Evolutionary conservation across 2,797 vertebrate species (phyloP).

Genomic region (Mionectes olivaceus): DNA sequence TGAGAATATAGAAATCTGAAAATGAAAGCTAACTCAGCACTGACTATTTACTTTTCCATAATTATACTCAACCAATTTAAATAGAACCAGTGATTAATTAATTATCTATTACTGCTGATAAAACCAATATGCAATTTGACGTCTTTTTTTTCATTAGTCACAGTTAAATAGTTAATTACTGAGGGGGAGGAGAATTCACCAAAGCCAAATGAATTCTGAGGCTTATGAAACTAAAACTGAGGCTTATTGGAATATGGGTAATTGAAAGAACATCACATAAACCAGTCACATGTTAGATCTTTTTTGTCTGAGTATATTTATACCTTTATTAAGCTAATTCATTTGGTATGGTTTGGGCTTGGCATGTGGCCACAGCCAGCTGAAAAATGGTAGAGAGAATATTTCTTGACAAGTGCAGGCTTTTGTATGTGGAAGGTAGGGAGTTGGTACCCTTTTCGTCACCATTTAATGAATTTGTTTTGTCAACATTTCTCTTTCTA

Average conservation of each 20-base stretch:
- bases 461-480: background rate
- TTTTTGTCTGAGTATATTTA: background rate
- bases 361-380: background rate
- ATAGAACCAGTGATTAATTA: background rate
- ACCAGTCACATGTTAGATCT: background rate
- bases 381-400: background rate
- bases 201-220: background rate
- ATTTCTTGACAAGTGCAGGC: background rate
- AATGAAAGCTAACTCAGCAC: background rate
- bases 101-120: slow-evolving; percentile 14
- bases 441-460: background rate
- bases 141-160: slow-evolving; percentile 36
- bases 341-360: background rate
- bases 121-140: background rate
- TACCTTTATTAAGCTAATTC: background rate
- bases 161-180: slow-evolving; percentile 14
- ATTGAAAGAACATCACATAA: background rate
- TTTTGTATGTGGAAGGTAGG: background rate
- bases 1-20: background rate
- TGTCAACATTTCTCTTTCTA: background rate
- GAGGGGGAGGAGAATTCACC: background rate
- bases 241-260: background rate
- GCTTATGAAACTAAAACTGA: slow-evolving; percentile 19
- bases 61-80: background rate
- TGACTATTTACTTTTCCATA: background rate